Evolutionary conservation across 2,797 vertebrate genomes (phyloP).

Genomic region (Centroberyx gerrardi): DNA sequence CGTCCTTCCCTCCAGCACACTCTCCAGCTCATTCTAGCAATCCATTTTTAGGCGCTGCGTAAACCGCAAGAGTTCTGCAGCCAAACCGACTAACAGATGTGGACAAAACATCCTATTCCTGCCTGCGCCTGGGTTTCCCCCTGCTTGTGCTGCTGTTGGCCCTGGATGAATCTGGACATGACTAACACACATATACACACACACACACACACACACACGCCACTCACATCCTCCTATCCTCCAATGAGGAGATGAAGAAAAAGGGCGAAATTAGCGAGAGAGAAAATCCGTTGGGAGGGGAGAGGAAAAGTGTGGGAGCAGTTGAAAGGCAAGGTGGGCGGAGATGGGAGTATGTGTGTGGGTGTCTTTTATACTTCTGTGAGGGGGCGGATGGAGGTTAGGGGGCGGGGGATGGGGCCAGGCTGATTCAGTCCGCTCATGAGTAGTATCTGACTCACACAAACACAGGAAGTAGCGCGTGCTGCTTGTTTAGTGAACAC

Average conservation of each 20-base stretch:
- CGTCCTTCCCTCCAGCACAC: conserved; percentile 54
- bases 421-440: conserved; percentile 78
- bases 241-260: conserved; percentile 31
- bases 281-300: conserved; percentile 61
- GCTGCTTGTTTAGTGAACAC: conserved; percentile 75
- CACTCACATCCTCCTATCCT: conserved; percentile 64
- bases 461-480: conserved; percentile 82
- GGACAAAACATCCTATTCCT: conserved; percentile 82
- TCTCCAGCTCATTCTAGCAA: conserved; percentile 60
- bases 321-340: conserved; percentile 78
- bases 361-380: conserved; percentile 76
- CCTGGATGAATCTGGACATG: conserved; percentile 81
- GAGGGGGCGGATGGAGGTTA: conserved; percentile 80
- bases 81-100: conserved; percentile 82
- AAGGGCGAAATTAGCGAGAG: conserved; percentile 33
- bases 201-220: conserved; percentile 44
- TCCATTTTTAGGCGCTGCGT: conserved; percentile 78
- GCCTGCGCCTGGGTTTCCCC: conserved; percentile 79
- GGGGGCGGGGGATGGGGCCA: conserved; percentile 75
- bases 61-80: conserved; percentile 70
- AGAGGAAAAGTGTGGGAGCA: conserved; percentile 73
- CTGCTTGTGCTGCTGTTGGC: conserved; percentile 75
- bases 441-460: conserved; percentile 88
- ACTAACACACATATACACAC: conserved; percentile 74
- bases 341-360: conserved; percentile 76